Evolutionary conservation across 2,797 vertebrate genomes (phyloP), one percentile per base, ranked within the genome.

Genomic region (Menidia menidia): DNA sequence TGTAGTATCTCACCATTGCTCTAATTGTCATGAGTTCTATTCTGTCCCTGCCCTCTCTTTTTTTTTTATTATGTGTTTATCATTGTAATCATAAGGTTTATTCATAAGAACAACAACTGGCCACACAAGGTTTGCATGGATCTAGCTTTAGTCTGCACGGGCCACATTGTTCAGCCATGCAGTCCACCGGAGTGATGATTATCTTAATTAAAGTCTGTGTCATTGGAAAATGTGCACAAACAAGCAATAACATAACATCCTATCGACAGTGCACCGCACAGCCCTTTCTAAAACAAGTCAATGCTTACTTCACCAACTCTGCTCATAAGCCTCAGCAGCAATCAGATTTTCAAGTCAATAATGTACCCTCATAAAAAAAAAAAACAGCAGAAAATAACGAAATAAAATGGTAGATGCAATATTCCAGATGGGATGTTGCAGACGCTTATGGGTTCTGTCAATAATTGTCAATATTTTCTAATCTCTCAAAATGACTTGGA

Each of bases 141-240:
- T 51, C 45, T 42, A 50, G 73, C 43, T 75, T 80, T 78, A 80
- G 88, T 91, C 86, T 88, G 64, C 72, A 87, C 73, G 61, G 71
- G 77, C 58, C 77, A 76, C 74, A 78, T 65, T 66, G 64, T 78
- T 62, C 75, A 82, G 73, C 88, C 88, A 75, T 67, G 83, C 47
- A 42, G 87, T 77, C 71, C 78, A 66, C 82, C 72, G 67, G 62
- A 3, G 54, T 62, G 89, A 92, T 92, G 87, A 91, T 93, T 89
- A 89, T 93, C 87, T 88, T 92, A 93, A 94, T 93, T 92, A 93
- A 92, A 93, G 83, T 84, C 64, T 73, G 73, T 88, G 88, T 92
- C 88, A 88, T 75, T 89, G 81, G 85, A 63, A 92, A 88, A 91
- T 86, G 68, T 88, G 86, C 84, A 87, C 75, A 91, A 92, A 92